Conservation (phyloP, 2,113 vertebrate genomes). For the Nycticorax nycticorax region DNA sequence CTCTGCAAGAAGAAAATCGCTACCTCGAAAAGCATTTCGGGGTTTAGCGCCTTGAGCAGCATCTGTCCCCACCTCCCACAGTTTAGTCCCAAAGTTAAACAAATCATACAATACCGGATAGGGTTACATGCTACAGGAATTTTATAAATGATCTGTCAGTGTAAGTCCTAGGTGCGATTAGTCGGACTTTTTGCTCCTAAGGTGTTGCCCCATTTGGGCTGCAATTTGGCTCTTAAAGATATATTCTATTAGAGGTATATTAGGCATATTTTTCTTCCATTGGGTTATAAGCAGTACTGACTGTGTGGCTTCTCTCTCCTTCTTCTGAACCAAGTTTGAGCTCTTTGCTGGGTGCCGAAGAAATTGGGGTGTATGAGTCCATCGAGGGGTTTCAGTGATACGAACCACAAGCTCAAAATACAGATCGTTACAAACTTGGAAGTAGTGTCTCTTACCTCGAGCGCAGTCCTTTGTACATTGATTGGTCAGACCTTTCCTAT, state of each 20-base stretch:
- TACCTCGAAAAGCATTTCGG: background rate
- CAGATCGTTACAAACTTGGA: background rate
- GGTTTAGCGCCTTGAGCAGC: constrained; percentile 15
- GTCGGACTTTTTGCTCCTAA: background rate
- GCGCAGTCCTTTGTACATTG: background rate
- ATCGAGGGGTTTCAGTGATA: background rate
- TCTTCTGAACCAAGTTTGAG: background rate
- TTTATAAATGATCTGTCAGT: constrained; percentile 63
- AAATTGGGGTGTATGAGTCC: background rate
- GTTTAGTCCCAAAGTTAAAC: constrained; percentile 59
- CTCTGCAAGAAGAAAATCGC: background rate
- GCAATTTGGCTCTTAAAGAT: background rate
- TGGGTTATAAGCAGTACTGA: background rate
- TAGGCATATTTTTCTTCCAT: background rate
- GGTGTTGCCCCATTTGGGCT: constrained; percentile 4
- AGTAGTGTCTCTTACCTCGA: background rate
- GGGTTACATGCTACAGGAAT: constrained; percentile 36
- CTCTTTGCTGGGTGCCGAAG: background rate
- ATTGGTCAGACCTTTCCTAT: background rate
- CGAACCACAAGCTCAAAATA: background rate
- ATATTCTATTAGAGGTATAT: background rate
- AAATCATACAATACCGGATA: constrained; percentile 53
- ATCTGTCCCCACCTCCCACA: constrained; percentile 33
- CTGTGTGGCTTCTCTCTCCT: background rate
- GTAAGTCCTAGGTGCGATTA: constrained; percentile 3